A percentile compares a stretch with the other conserved stretches of the same genome.
phyloP scores from a whole-genome alignment of 2,113 vertebrate genomes.

The Psittacula cyanocephala region DNA sequence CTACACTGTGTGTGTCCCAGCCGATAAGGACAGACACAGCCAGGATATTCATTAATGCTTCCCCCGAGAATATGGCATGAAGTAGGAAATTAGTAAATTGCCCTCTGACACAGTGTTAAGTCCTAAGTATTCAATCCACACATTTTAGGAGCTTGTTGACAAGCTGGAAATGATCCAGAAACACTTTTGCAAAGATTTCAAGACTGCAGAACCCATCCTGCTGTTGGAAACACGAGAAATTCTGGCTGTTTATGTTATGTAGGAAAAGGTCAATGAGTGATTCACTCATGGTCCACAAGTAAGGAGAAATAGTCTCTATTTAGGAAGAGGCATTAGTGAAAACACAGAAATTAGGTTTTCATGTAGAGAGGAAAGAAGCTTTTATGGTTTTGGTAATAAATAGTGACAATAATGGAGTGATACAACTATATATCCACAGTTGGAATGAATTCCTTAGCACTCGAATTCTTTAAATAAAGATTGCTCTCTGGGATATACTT shows the following conservation, averaged over 20 bases:
- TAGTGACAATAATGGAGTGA: neutral
- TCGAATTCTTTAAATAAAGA: neutral
- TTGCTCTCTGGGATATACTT: neutral
- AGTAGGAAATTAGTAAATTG: neutral
- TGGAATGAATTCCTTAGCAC: neutral
- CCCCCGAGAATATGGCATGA: neutral
- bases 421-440: neutral
- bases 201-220: neutral
- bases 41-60: neutral
- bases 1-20: neutral
- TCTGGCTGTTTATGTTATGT: neutral
- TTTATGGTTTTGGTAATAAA: neutral
- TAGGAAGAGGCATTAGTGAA: neutral
- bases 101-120: neutral
- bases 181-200: constrained; percentile 8
- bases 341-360: neutral
- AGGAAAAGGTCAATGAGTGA: neutral
- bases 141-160: constrained; percentile 8
- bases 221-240: neutral
- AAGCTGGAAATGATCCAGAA: constrained; percentile 25
- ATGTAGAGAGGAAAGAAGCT: neutral
- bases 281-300: neutral
- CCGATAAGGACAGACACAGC: neutral
- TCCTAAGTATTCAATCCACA: neutral
- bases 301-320: neutral